Conservation (phyloP, 2,888 invertebrate species). For the Heterodera filipjevi region DNA sequence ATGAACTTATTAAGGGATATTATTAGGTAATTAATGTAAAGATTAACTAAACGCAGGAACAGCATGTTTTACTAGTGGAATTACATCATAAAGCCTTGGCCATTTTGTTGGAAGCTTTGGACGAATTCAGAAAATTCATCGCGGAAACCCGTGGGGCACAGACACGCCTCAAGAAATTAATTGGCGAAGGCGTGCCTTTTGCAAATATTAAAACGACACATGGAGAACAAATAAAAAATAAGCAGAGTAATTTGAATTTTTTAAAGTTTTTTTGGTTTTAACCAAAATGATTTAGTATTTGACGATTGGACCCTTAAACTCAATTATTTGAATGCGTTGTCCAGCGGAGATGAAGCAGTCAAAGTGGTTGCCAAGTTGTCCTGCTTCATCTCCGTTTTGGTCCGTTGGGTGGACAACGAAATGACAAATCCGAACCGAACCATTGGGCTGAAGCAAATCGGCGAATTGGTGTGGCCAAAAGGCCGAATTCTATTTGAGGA, state of each 20-base stretch:
- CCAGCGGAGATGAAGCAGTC: background rate
- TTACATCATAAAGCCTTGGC: background rate
- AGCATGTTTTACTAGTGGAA: background rate
- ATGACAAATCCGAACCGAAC: background rate
- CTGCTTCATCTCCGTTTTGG: slow-evolving; percentile 1
- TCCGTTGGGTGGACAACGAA: slow-evolving; percentile 4
- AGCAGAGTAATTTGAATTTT: background rate
- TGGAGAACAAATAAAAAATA: background rate
- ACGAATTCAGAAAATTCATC: background rate
- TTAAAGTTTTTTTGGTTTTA: background rate
- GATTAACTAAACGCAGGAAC: too few species aligned
- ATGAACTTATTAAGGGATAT: background rate
- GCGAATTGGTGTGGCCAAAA: background rate
- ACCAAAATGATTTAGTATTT: too few species aligned
- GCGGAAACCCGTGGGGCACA: background rate
- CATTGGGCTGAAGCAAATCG: background rate
- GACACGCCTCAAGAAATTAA: background rate
- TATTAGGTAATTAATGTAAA: background rate
- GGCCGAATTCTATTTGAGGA: background rate
- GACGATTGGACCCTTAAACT: background rate
- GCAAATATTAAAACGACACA: background rate
- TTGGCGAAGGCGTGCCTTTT: background rate
- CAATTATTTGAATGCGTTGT: background rate
- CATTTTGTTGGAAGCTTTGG: background rate
- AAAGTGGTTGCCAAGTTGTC: background rate